Base-by-base conservation (phyloP, 2,797 vertebrate species). In the Ispidina picta region DNA sequence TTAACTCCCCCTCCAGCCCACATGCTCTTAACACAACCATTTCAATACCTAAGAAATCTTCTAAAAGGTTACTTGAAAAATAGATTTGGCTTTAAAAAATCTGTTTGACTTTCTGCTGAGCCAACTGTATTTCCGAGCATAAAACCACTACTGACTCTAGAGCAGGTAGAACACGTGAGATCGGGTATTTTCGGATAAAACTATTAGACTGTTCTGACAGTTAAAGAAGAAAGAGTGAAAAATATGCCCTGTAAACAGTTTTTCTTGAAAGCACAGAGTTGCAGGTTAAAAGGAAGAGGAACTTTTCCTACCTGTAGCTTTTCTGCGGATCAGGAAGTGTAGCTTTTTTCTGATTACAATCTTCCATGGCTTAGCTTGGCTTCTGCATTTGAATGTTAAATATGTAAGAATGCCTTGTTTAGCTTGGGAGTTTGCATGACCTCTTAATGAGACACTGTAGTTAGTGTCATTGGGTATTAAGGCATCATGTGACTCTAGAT, bases 381-480 rank as follows among this genome's bases (percentile, higher is more conserved):
- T 95, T 80, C 90, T 92, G 93, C 94, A 86, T 96, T 90, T 88
- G 97, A 94, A 94, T 95, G 96, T 48, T 91, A 94, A 87, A 88
- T 84, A 92, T 87, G 58, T 93, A 72, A 88, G 93, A 95, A 76
- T 84, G 93, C 95, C 95, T 86, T 63, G 85, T 90, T 94, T 81
- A 80, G 94, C 95, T 88, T 16, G 76, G 68, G 94, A 96, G 96
- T 96, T 95, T 95, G 97, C 94, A 87, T 94, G 97, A 94, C 94
- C 96, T 95, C 89, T 92, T 92, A 96, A 60, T 90, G 94, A 89
- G 95, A 88, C 80, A 69, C 95, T 87, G 92, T 46, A 90, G 96
- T 94, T 86, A 65, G 97, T 77, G 96, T 97, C 97, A 98, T 98
- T 98, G 98, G 97, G 97, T 96, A 93, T 96, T 92, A 86, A 84